These are phyloP conservation scores for Himalopsyche japonica DNA, from an alignment of 2,888 invertebrate genomes.

Conservation along the genomic window DNA sequence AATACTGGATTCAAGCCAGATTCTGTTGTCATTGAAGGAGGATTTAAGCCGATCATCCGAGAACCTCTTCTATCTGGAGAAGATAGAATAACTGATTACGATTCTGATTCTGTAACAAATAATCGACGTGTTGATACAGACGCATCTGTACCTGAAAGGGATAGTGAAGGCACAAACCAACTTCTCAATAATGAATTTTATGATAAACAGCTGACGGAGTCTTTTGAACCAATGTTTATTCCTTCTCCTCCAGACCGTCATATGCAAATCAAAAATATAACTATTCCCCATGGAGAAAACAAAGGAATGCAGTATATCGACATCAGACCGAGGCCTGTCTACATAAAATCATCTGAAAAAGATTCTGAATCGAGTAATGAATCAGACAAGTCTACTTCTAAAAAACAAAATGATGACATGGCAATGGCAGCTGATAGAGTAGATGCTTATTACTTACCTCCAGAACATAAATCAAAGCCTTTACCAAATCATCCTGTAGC, in stretches of 20 bases:
- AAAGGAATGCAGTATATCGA: constrained; percentile 43
- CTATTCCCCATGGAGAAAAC: constrained; percentile 38
- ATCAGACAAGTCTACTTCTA: constrained; percentile 44
- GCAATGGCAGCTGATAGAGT: constrained; percentile 72
- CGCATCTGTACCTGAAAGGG: constrained; percentile 48
- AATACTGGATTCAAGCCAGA: constrained; percentile 81
- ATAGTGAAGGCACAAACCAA: constrained; percentile 54
- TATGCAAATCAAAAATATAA: constrained; percentile 45
- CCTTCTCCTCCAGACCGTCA: constrained; percentile 74
- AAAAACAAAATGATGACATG: constrained; percentile 54
- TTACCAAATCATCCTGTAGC: constrained; percentile 50
- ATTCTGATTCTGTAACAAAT: constrained; percentile 52
- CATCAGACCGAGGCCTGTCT: constrained; percentile 57
- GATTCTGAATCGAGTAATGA: constrained; percentile 46
- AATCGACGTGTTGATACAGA: constrained; percentile 58
- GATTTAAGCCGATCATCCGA: constrained; percentile 78
- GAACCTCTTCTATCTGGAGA: constrained; percentile 59
- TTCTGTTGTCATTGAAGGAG: constrained; percentile 80
- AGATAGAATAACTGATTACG: constrained; percentile 54
- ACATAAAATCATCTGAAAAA: constrained; percentile 51
- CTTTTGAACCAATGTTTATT: constrained; percentile 80
- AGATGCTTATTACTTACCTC: constrained; percentile 75
- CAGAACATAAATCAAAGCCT: constrained; percentile 61
- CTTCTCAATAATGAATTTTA: constrained; percentile 50
- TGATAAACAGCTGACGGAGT: constrained; percentile 61